Percentiles rank a stretch among this genome's conserved stretches.
Conservation (phyloP, 2,113 vertebrate genomes). For the Grammomys dolichurus region DNA sequence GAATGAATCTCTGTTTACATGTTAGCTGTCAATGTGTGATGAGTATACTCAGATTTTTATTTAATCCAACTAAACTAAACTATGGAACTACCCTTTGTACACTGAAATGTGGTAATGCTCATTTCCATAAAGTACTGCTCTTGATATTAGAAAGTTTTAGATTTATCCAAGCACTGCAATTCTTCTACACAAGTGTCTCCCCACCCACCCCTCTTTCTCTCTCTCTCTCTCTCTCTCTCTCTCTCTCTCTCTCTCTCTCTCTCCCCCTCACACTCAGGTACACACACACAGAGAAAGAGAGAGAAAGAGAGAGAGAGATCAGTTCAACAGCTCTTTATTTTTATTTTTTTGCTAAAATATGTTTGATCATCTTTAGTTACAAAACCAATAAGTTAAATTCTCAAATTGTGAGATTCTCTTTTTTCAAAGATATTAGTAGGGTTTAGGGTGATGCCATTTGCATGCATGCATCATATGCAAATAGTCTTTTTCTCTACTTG, state of each 20-base stretch:
- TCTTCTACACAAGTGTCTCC: neutral
- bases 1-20: neutral
- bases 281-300: neutral
- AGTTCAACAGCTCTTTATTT: neutral
- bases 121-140: neutral
- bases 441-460: neutral
- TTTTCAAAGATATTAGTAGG: neutral
- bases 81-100: neutral
- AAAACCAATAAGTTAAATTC: neutral
- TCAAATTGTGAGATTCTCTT: neutral
- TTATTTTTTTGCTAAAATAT: neutral
- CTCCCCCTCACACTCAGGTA: no score
- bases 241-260: neutral
- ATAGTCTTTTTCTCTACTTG: neutral
- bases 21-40: neutral
- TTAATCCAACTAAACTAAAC: neutral
- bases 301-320: neutral
- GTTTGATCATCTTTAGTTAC: neutral
- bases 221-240: neutral
- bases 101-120: neutral
- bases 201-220: neutral
- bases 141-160: neutral
- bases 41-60: neutral
- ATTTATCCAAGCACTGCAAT: neutral
- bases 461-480: neutral